Percentiles rank a stretch among this genome's conserved stretches.
phyloP scores from a whole-genome alignment of 2,888 invertebrate genomes.

The Eupithecia exiguata region DNA sequence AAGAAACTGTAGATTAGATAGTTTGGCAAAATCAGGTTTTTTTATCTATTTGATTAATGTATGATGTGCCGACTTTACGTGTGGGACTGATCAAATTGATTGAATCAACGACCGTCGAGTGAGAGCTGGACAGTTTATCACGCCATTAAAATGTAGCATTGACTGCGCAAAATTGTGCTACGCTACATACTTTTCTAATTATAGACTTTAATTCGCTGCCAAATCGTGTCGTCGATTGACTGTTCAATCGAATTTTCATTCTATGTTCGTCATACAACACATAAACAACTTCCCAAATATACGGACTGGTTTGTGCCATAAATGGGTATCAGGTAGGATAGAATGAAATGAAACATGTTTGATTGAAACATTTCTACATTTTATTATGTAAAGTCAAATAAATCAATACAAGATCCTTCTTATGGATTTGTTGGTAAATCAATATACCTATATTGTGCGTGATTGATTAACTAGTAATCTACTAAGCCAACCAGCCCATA shows the following conservation, averaged over 20 bases:
- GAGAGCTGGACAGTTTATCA: slow-evolving; percentile 57
- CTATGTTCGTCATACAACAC: slow-evolving; percentile 33
- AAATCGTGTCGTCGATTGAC: slow-evolving; percentile 59
- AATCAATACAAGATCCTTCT: slow-evolving; percentile 62
- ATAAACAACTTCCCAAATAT: slow-evolving; percentile 35
- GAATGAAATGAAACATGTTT: slow-evolving; percentile 42
- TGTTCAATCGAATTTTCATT: slow-evolving; percentile 40
- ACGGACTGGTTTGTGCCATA: slow-evolving; percentile 40
- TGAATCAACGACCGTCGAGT: slow-evolving; percentile 58
- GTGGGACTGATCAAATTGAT: slow-evolving; percentile 28
- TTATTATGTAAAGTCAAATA: slow-evolving; percentile 57
- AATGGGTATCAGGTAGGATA: slow-evolving; percentile 40
- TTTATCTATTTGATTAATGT: slow-evolving; percentile 27
- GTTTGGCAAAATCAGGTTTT: slow-evolving; percentile 38
- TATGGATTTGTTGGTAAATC: slow-evolving; percentile 56
- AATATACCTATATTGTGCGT: slow-evolving; percentile 40
- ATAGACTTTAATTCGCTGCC: slow-evolving; percentile 62
- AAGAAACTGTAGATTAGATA: slow-evolving; percentile 42
- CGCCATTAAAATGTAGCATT: slow-evolving; percentile 56
- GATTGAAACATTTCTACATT: slow-evolving; percentile 46
- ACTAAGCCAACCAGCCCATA: neutral
- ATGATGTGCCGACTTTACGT: slow-evolving; percentile 22
- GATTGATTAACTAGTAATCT: slow-evolving; percentile 16
- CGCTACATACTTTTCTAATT: slow-evolving; percentile 60
- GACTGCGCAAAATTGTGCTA: slow-evolving; percentile 58